Evolutionary conservation across 2,888 invertebrate genomes (phyloP).

Genomic region (Leptogaster cylindrica): DNA sequence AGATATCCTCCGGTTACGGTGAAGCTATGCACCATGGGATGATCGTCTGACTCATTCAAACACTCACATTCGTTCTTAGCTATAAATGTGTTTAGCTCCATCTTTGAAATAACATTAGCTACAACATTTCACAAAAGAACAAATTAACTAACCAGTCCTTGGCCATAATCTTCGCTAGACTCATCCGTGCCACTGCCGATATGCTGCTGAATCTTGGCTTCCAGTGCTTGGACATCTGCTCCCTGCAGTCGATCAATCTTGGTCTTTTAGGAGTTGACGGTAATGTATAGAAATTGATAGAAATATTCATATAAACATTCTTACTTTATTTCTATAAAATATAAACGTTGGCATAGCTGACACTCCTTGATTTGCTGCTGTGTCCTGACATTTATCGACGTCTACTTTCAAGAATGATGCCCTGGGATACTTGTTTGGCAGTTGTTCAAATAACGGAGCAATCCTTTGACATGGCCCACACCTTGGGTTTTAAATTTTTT

Average conservation of each 20-base stretch:
- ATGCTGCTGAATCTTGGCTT: constrained; percentile 88
- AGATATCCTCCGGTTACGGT: constrained; percentile 72
- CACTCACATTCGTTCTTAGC: constrained; percentile 92
- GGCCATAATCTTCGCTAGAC: constrained; percentile 78
- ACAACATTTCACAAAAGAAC: not conserved
- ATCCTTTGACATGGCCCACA: constrained; percentile 97
- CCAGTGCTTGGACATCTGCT: constrained; percentile 81
- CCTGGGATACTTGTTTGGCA: constrained; percentile 84
- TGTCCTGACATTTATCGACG: constrained; percentile 90
- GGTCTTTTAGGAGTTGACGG: too few species aligned
- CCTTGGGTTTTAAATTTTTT: constrained; percentile 65
- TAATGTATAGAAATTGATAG: too few species aligned
- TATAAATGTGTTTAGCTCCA: constrained; percentile 87
- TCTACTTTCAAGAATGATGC: constrained; percentile 90
- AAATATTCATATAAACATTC: too few species aligned
- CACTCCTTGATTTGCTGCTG: constrained; percentile 86
- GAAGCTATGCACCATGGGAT: constrained; percentile 78
- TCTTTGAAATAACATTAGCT: constrained; percentile 65
- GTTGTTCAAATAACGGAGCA: constrained; percentile 88
- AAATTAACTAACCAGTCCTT: constrained; percentile 55
- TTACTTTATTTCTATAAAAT: constrained; percentile 84
- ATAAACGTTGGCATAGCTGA: constrained; percentile 98
- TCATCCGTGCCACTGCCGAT: constrained; percentile 72
- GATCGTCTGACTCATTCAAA: constrained; percentile 93
- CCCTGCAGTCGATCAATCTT: constrained; percentile 88